Evolutionary conservation across 2,888 invertebrate genomes (phyloP).

Genomic region (Bugula neritina): DNA sequence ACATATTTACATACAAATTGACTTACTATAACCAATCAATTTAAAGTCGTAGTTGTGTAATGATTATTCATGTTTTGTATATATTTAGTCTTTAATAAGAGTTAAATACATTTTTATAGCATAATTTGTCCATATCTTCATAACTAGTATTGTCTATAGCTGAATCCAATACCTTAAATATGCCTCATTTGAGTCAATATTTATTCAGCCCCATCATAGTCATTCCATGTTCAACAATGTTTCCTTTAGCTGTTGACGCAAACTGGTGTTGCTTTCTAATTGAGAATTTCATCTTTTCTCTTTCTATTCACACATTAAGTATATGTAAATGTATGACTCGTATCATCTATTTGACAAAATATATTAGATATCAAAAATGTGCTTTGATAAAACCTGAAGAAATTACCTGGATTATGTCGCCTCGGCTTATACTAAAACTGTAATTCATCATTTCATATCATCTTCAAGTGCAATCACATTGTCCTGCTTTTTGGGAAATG

Average conservation of each 20-base stretch:
- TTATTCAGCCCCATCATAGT: too few species aligned
- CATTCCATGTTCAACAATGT: too few species aligned
- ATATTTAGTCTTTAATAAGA: too few species aligned
- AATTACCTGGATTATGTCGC: conserved; percentile 16
- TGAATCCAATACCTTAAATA: too few species aligned
- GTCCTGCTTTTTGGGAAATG: conserved; percentile 11
- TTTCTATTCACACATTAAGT: not conserved
- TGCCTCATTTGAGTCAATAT: too few species aligned
- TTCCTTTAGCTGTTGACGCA: not conserved
- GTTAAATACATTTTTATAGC: too few species aligned
- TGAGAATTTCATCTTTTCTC: not conserved
- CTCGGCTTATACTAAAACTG: not conserved
- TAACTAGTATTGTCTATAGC: too few species aligned
- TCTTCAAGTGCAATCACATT: conserved; percentile 18
- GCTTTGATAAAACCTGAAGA: not conserved
- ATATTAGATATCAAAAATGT: conserved; percentile 17
- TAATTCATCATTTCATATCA: not conserved
- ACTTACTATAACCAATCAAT: too few species aligned
- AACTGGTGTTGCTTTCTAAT: not conserved
- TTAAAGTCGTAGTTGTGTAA: too few species aligned
- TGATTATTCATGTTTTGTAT: too few species aligned
- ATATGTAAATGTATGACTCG: not conserved
- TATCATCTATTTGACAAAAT: conserved; percentile 8
- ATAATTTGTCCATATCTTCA: too few species aligned
- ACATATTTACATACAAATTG: too few species aligned